phyloP scores from a whole-genome alignment of 2,888 invertebrate genomes.

The Dicyrtoma fusca region DNA sequence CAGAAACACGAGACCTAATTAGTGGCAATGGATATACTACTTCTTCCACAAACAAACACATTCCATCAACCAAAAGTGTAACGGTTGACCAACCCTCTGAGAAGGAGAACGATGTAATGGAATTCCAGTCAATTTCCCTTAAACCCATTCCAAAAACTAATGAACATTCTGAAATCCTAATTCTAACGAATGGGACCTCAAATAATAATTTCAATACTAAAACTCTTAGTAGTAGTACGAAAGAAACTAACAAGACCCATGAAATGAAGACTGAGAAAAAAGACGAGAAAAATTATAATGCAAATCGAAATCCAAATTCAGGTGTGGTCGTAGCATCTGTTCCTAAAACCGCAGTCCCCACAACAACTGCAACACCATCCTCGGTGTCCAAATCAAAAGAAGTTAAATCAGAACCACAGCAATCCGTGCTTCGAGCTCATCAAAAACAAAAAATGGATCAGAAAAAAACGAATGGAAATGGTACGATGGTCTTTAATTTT shows the following conservation, averaged over 20 bases:
- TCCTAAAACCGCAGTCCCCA: not conserved
- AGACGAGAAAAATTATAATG: constrained; percentile 29
- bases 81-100: not conserved
- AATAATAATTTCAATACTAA: constrained; percentile 1
- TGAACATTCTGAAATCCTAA: constrained; percentile 20
- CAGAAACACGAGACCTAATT: not conserved
- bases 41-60: not conserved
- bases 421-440: constrained; percentile 45
- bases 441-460: constrained; percentile 55
- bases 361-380: not conserved
- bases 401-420: constrained; percentile 9
- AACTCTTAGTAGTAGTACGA: constrained; percentile 14
- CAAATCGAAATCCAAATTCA: constrained; percentile 4
- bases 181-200: constrained; percentile 12
- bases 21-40: not conserved
- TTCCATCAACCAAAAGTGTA: not conserved
- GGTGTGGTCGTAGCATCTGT: not conserved
- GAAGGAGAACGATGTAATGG: constrained; percentile 30
- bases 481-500: constrained; percentile 82
- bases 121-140: constrained; percentile 36
- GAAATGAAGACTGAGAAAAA: constrained; percentile 26
- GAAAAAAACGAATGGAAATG: constrained; percentile 49
- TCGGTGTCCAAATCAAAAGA: constrained; percentile 9
- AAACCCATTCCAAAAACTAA: constrained; percentile 14
- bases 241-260: constrained; percentile 21